Base-by-base conservation (phyloP, 2,113 vertebrate genomes). In the Hippoglossus stenolepis region DNA sequence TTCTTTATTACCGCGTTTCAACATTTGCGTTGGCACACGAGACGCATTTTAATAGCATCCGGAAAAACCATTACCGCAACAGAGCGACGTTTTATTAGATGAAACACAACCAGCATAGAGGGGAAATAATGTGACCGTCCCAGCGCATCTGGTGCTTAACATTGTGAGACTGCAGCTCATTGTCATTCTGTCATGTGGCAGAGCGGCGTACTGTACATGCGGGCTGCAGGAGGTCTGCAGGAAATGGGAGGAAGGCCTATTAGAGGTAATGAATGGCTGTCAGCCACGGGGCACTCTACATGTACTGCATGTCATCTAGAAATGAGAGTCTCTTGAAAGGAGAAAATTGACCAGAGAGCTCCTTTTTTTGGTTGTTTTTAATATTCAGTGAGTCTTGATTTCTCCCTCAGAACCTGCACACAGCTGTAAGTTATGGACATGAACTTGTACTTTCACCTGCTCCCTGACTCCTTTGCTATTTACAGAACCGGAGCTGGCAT, bases 231-330 rank as follows among this genome's bases (percentile, higher is more conserved):
- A 89, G 79, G 86, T 82, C 80, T 82, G 70, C 70, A 77, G 79
- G 77, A 86, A 87, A 89, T 86, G 80, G 87, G 85, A 81, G 74
- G 75, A 75, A 45, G 86, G 87, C 88, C 92, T 88, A 90, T 90
- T 92, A 90, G 73, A 77, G 79, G 72, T 90, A 90, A 93, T 92
- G 84, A 91, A 91, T 90, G 87, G 85, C 79, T 93, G 90, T 89
- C 89, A 91, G 79, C 68, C 83, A 67, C 77, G 77, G 85, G 83
- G 75, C 84, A 70, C 75, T 84, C 81, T 83, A 76, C 82, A 86
- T 87, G 83, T 88, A 68, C 70, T 14, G 53, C 77, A 66, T 82
- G 85, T 73, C 89, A 80, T 57, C 70, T 47, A 23, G 69, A 70
- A 80, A 85, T 68, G 74, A 87, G 65, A 47, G 61, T 74, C 83